These are phyloP conservation scores for Zaprionus tsacasi DNA, from an alignment of 1,140 invertebrate genomes.

Conservation along the genomic window DNA sequence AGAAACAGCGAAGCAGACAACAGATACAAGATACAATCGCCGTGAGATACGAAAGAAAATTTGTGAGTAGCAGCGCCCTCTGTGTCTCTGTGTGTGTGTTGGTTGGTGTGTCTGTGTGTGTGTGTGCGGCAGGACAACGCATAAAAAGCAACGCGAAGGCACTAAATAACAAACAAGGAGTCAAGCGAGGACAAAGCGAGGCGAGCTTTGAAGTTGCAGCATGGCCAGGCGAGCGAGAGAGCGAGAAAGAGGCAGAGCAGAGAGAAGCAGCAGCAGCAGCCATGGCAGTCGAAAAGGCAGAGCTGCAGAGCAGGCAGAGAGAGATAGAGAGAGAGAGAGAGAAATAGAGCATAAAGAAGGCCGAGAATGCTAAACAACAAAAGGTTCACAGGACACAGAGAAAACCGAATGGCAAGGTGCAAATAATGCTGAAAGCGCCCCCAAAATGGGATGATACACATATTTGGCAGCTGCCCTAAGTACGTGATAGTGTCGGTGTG, in stretches of 20 bases:
- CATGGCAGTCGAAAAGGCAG: conserved; percentile 7
- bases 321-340: not conserved
- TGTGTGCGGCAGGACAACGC: conserved; percentile 46
- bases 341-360: conserved; percentile 35
- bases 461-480: conserved; percentile 69
- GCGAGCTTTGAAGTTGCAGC: conserved; percentile 66
- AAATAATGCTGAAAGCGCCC: conserved; percentile 75
- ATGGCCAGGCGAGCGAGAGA: conserved; percentile 17
- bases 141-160: conserved; percentile 53
- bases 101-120: not conserved
- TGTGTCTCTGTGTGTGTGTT: not conserved
- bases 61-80: conserved; percentile 22
- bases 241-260: conserved; percentile 29
- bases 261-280: conserved; percentile 27
- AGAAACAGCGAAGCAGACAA: conserved; percentile 15
- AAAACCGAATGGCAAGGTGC: conserved; percentile 64
- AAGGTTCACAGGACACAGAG: conserved; percentile 41
- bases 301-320: conserved; percentile 5
- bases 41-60: conserved; percentile 50
- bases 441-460: conserved; percentile 74
- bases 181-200: conserved; percentile 27
- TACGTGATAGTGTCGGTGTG: conserved; percentile 43
- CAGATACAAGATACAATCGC: conserved; percentile 52
- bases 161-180: conserved; percentile 59
- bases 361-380: conserved; percentile 55